Evolutionary conservation across 2,888 invertebrate species (phyloP), one percentile per base, ranked within the genome.

Genomic region (Lathronympha strigana): DNA sequence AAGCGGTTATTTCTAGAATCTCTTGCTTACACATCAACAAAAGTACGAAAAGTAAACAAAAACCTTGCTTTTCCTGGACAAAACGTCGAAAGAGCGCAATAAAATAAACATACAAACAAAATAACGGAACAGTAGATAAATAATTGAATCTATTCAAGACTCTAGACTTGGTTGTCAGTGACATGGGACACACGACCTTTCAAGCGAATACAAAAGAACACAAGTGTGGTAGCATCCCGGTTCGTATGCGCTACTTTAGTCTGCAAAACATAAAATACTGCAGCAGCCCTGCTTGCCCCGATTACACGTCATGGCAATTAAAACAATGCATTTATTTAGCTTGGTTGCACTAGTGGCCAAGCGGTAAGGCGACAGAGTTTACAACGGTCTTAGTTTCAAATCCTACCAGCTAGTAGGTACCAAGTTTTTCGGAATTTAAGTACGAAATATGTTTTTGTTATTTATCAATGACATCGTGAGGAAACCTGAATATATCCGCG

Each of bases 61-160:
- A n/a, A n/a, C 21, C 11, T 2, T 45, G 11, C 45, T 45, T 23
- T 9, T 11, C 1, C 5, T 5, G 2, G 23, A 25, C 4, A 5
- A 15, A 49, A n/a, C 15, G 8, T 25, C 19, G 0, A 15, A 13
- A 51, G 6, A 51, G n/a, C 21, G 6, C 6, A 51, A 36, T 21
- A 51, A 21, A 3, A 31, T 13, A 19, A 51, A 17, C 25, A 55
- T 40, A 5, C 17, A 8, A 40, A 13, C 13, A 6, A 25, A 43
- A 40, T 17, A 25, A 28, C 17, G 1, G 28, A 55, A 38, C 43
- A 31, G 6, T 9, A 40, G 11, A 40, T 19, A 55, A 3, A 13
- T 28, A 57, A 55, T 55, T 28, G 28, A 55, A 55, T 43, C n/a
- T 17, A 40, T 43, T 43, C 43, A 31, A 55, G 38, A 19, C 31